Base-by-base conservation (phyloP, 2,797 vertebrate genomes). In the Alouatta caraya region DNA sequence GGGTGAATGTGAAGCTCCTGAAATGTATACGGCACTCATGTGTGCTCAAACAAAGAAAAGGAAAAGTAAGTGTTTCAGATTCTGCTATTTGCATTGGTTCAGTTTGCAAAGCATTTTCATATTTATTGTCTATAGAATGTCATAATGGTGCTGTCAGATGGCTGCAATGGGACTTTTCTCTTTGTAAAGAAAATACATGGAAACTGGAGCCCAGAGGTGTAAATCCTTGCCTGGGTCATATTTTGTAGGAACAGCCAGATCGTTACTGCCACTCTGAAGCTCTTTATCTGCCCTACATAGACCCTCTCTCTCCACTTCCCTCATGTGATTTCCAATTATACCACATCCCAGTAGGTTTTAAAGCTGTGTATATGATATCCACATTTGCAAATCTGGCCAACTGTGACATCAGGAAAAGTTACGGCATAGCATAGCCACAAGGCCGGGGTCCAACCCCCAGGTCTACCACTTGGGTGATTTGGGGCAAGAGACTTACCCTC, bases 371-470 rank as follows among this genome's bases (percentile, higher is more conserved):
- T 14, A 30, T 30, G 28, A 67, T 9, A 33, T 15, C 70, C 37
- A 33, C 42, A 88, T 28, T 13, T 42, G n/a, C 33, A 26, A 52
- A 28, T 28, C 5, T 15, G n/a, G 33, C 1, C 8, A 48, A 6
- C 0, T 10, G 26, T 48, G 79, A 44, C n/a, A 3, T 44, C 12
- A 24, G 26, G 39, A 57, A 15, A 14, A 22, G 6, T 48, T 57
- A 30, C 0, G 0, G n/a, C 13, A 33, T 2, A 12, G 12, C 11
- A 6, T 50, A 17, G n/a, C 11, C 13, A 3, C 0, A 0, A 4
- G 9, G 14, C 30, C 8, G 12, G 26, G 7, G 61, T 17, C 37
- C 11, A 2, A 11, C 26, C 8, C 11, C 67, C 55, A 37, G 21
- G 28, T 61, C n/a, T 1, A 6, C 13, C 10, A 5, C 2, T 37